Percentiles rank a stretch among this genome's conserved stretches.
Evolutionary conservation across 2,797 vertebrate species (phyloP).

Genomic region (Harpagifer antarcticus): DNA sequence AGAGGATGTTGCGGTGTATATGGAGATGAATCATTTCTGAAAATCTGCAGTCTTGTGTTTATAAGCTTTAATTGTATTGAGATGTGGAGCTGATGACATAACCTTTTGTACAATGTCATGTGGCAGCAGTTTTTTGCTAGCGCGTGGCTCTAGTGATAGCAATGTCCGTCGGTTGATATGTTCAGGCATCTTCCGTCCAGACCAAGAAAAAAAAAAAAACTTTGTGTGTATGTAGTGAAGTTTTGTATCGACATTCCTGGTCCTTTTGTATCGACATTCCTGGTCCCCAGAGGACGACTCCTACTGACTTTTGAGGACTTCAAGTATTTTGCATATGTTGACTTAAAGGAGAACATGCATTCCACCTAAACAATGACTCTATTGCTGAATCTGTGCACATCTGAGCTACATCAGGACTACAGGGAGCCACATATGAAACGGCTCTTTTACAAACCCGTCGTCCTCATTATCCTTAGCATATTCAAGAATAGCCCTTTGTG

Average conservation of each 20-base stretch:
- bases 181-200: background rate
- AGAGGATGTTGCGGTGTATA: background rate
- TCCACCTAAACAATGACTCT: constrained; percentile 27
- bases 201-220: too few relatives aligned
- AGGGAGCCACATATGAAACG: constrained; percentile 39
- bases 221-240: background rate
- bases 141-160: background rate
- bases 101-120: background rate
- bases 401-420: constrained; percentile 44
- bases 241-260: background rate
- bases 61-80: background rate
- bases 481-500: constrained; percentile 71
- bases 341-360: constrained; percentile 6
- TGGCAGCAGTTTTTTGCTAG: background rate
- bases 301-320: too few relatives aligned
- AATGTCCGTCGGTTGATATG: background rate
- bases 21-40: constrained; percentile 7
- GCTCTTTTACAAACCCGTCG: constrained; percentile 35
- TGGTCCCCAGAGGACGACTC: background rate
- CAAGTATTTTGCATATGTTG: background rate
- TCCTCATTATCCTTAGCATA: constrained; percentile 59
- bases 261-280: background rate
- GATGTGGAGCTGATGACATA: background rate
- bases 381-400: constrained; percentile 38
- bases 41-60: background rate